Percentiles rank a stretch among this genome's conserved stretches.
Conservation (phyloP, 2,113 vertebrate genomes). For the Sterna hirundo region DNA sequence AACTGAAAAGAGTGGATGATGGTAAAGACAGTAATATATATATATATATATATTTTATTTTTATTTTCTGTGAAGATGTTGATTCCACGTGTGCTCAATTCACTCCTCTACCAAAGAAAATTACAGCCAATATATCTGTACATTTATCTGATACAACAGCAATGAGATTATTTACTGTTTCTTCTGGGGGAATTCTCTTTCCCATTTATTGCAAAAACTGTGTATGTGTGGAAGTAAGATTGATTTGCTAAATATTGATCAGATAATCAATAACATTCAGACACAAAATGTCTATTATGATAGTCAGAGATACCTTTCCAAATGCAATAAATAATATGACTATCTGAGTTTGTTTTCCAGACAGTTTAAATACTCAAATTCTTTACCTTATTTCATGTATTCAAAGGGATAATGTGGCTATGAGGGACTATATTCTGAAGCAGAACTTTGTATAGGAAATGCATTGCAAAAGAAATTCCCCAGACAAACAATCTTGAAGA, state of each 20-base stretch:
- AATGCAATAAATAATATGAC: neutral
- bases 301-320: neutral
- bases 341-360: neutral
- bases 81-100: neutral
- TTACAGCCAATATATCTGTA: neutral
- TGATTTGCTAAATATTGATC: neutral
- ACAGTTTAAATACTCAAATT: neutral
- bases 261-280: neutral
- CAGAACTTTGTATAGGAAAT: neutral
- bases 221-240: fast-evolving
- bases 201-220: neutral
- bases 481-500: neutral
- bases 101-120: neutral
- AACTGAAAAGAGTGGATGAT: neutral
- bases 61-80: neutral
- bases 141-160: neutral
- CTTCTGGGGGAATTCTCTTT: neutral
- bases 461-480: neutral
- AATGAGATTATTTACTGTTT: neutral
- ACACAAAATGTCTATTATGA: neutral
- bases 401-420: neutral
- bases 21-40: neutral
- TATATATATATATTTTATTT: neutral
- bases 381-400: neutral
- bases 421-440: neutral